phyloP scores from a whole-genome alignment of 2,797 vertebrate species.

The Sebastes steindachneri region DNA sequence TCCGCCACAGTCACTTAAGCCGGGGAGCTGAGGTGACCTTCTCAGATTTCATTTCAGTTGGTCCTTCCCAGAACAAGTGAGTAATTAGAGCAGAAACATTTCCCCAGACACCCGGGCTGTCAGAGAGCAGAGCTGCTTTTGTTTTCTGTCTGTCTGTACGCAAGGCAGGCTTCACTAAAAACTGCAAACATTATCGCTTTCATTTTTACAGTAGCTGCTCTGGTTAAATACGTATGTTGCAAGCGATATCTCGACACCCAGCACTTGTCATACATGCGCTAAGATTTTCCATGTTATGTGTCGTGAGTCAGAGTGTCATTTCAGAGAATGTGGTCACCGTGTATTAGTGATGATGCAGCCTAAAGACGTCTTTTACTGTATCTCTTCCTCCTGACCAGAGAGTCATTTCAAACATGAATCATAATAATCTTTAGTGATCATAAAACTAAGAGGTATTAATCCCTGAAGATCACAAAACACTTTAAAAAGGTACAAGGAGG shows the following conservation, averaged over 20 bases:
- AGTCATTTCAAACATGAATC: slow-evolving; percentile 5
- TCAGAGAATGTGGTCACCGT: slow-evolving; percentile 27
- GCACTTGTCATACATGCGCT: slow-evolving; percentile 2
- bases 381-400: not conserved
- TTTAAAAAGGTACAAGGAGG: not conserved
- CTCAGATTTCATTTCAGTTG: slow-evolving; percentile 72
- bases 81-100: slow-evolving; percentile 81
- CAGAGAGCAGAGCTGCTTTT: slow-evolving; percentile 51
- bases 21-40: slow-evolving; percentile 74
- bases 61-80: slow-evolving; percentile 71
- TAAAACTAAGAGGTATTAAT: not conserved
- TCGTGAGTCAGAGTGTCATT: slow-evolving; percentile 38
- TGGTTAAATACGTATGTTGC: not conserved
- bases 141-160: slow-evolving; percentile 18
- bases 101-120: slow-evolving; percentile 52
- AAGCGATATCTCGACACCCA: slow-evolving; percentile 8
- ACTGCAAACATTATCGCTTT: slow-evolving; percentile 20
- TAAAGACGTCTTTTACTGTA: not conserved
- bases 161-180: slow-evolving; percentile 26
- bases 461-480: not conserved
- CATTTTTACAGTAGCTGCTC: slow-evolving; percentile 14
- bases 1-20: slow-evolving; percentile 62
- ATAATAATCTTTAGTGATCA: not conserved
- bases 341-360: slow-evolving; percentile 10
- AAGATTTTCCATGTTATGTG: slow-evolving; percentile 23